These are phyloP conservation scores for Acromyrmex charruanus DNA, from an alignment of 1,140 invertebrate genomes.

Conservation along the genomic window DNA sequence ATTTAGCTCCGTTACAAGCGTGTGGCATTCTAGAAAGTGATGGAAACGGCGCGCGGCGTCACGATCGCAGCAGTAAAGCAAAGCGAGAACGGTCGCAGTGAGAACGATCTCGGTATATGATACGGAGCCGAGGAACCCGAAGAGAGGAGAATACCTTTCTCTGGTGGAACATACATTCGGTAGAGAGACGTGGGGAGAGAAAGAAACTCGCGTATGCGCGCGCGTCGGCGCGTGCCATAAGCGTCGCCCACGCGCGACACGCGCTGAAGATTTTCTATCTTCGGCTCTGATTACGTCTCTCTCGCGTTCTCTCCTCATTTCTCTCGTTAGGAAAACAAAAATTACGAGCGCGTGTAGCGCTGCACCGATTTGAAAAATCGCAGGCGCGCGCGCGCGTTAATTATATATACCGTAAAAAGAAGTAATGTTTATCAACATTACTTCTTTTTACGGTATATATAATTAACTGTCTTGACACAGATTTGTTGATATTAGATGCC, in stretches of 20 bases:
- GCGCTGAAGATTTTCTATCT: slow-evolving; percentile 40
- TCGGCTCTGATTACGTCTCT: background rate
- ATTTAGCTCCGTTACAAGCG: slow-evolving; percentile 25
- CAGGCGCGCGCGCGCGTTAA: background rate
- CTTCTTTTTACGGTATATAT: background rate
- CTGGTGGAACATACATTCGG: background rate
- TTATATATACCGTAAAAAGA: too few relatives aligned
- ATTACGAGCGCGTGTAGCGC: background rate
- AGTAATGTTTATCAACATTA: background rate
- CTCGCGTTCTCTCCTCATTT: background rate
- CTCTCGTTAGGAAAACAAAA: background rate
- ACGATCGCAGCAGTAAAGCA: background rate
- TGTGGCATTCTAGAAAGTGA: slow-evolving; percentile 30
- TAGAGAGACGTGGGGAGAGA: background rate
- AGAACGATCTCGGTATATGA: slow-evolving; percentile 31
- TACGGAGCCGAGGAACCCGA: slow-evolving; percentile 2
- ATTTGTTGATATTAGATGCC: background rate
- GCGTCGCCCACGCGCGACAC: slow-evolving; percentile 65
- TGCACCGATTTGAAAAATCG: background rate
- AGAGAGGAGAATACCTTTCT: slow-evolving; percentile 50
- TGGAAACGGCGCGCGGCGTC: slow-evolving; percentile 21
- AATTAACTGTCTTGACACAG: background rate
- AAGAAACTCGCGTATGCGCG: slow-evolving; percentile 35
- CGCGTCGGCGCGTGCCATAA: slow-evolving; percentile 72
- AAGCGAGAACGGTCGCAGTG: slow-evolving; percentile 23